Base-by-base conservation (phyloP, 2,888 invertebrate genomes). In the Lissocephala sabroskyi region DNA sequence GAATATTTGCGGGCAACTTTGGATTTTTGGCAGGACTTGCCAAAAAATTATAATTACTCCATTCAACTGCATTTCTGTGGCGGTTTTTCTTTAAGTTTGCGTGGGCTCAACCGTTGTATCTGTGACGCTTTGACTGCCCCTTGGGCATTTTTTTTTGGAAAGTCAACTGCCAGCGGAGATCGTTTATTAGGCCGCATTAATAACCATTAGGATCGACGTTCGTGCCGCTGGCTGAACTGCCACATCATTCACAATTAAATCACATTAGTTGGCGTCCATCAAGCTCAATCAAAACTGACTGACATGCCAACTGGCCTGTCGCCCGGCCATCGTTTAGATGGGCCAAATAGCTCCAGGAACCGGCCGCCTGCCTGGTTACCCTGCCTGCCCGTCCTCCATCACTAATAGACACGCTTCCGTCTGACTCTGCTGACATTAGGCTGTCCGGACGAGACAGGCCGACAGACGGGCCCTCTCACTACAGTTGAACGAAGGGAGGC, bases 231-330 rank as follows among this genome's bases (percentile, higher is more conserved):
- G 3, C 5, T 19, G 11, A 40, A 11, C 41, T 23, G 43, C 37
- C 58, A 62, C 65, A 63, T 70, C 68, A 71, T 67, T 70, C 73
- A 71, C 73, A 70, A 70, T 70, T 70, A 70, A 71, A 67, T 53
- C 67, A 52, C 73, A 70, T 75, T 71, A 62, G 56, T 49, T 52
- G 18, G 56, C 52, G 58, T 52, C 73, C 70, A 70, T 70, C 70
- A 71, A 68, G 65, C 54, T 70, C 73, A 70, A 75, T 70, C 71
- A 75, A 67, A 30, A 74, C 35, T 35, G 23, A 59, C 63, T 66
- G 68, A 56, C 71, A 70, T 70, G 61, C 64, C 66, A 40, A 53
- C 45, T 56, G 50, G 39, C 61, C 32, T n/a, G 35, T 5, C 11
- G 30, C 13, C 17, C 28, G 14, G 26, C 28, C 10, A 17, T 10